Conservation (phyloP, 2,888 invertebrate genomes). For the Thymelicus sylvestris region DNA sequence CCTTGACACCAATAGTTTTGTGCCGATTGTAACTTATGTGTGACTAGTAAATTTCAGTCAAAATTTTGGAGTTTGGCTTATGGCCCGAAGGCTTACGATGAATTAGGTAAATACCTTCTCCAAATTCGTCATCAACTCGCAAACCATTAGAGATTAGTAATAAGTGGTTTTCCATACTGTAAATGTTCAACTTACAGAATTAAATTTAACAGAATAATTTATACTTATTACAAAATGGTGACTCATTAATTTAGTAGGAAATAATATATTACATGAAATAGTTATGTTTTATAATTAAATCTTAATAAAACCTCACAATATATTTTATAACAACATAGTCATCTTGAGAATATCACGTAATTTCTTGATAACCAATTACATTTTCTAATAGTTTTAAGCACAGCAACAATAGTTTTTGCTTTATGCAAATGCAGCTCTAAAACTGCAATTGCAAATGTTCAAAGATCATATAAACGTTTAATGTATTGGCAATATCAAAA, state of each 20-base stretch:
- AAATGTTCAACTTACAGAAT: no score
- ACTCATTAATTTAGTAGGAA: conserved; percentile 12
- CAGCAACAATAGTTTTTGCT: background rate
- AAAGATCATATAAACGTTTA: no score
- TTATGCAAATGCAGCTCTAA: no score
- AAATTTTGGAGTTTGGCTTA: conserved; percentile 18
- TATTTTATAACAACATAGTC: background rate
- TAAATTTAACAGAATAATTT: background rate
- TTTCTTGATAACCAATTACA: background rate
- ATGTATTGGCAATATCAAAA: no score
- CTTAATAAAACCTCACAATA: conserved; percentile 13
- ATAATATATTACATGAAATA: conserved; percentile 1
- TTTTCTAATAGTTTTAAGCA: background rate
- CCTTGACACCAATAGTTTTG: background rate
- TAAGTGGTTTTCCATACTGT: no score
- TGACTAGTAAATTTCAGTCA: conserved; percentile 43
- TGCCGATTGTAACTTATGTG: background rate
- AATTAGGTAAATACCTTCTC: background rate
- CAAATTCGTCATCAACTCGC: no score
- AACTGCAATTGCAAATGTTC: no score
- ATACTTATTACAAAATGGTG: background rate
- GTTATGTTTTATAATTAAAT: conserved; percentile 9
- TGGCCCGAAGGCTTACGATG: conserved; percentile 12
- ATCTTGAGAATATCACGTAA: background rate
- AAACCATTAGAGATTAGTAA: no score